Evolutionary conservation across 2,797 vertebrate genomes (phyloP).

Genomic region (Clamator glandarius): DNA sequence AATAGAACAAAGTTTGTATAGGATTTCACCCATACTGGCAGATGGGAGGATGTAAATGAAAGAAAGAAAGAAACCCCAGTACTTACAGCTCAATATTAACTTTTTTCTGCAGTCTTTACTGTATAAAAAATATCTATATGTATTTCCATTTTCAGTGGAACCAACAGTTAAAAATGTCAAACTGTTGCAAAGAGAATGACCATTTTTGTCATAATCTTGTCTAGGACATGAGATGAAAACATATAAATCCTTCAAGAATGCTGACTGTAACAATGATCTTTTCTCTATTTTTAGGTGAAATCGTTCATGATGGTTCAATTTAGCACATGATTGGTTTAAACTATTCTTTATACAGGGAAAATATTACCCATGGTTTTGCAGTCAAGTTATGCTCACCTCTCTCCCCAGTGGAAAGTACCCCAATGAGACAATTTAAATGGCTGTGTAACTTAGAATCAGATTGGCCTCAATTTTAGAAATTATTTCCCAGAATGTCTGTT

Average conservation of each 20-base stretch:
- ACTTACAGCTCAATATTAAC: neutral
- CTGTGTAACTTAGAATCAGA: neutral
- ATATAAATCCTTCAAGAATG: neutral
- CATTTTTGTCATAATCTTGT: neutral
- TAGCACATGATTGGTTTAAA: neutral
- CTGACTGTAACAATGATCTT: neutral
- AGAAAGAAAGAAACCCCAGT: neutral
- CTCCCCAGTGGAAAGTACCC: neutral
- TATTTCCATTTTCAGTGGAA: neutral
- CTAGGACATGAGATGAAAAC: neutral
- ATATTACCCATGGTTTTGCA: neutral
- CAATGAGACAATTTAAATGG: neutral
- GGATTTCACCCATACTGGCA: neutral
- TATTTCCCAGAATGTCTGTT: neutral
- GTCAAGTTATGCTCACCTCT: neutral
- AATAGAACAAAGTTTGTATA: neutral
- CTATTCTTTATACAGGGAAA: neutral
- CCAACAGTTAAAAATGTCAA: neutral
- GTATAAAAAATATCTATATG: neutral
- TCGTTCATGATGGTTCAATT: neutral
- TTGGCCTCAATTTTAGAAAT: neutral
- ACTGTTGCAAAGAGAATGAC: neutral
- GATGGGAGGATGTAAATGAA: neutral
- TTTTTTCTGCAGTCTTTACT: neutral
- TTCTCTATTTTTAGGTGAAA: neutral